Evolutionary conservation across 1,140 invertebrate genomes (phyloP).

Genomic region (Schlechtendalia chinensis): DNA sequence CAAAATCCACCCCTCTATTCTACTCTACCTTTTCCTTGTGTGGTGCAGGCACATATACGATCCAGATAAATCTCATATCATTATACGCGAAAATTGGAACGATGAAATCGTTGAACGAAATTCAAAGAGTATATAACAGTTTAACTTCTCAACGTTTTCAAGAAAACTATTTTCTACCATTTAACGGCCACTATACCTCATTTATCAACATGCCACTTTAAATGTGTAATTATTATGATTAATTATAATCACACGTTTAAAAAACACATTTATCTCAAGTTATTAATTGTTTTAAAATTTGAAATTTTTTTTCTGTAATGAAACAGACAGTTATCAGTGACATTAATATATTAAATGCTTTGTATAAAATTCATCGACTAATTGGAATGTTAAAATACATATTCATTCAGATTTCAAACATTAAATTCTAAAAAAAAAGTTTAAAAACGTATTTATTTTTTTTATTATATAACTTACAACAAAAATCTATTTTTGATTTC

Average conservation of each 20-base stretch:
- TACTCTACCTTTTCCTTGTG: too few relatives aligned
- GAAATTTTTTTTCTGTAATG: too few relatives aligned
- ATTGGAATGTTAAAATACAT: too few relatives aligned
- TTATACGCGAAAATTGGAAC: conserved; percentile 21
- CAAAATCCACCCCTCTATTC: not conserved
- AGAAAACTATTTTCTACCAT: not conserved
- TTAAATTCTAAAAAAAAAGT: too few relatives aligned
- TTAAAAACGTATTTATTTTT: too few relatives aligned
- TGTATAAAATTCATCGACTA: too few relatives aligned
- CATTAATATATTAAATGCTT: too few relatives aligned
- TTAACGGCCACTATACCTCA: not conserved
- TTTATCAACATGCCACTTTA: not conserved
- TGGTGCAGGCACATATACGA: not conserved
- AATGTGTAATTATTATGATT: not conserved
- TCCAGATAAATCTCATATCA: conserved; percentile 16
- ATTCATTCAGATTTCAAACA: too few relatives aligned
- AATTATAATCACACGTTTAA: not conserved
- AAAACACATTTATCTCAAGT: not conserved
- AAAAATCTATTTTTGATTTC: too few relatives aligned
- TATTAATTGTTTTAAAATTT: not conserved
- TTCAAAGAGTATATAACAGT: not conserved
- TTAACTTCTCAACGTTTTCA: not conserved
- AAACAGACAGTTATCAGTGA: too few relatives aligned
- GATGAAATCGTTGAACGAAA: not conserved
- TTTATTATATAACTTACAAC: too few relatives aligned